A percentile compares a stretch with the other conserved stretches of the same genome.
Conservation (phyloP, 35 echinoderm and acorn worm genomes). For the Apostichopus parvimensis region DNA sequence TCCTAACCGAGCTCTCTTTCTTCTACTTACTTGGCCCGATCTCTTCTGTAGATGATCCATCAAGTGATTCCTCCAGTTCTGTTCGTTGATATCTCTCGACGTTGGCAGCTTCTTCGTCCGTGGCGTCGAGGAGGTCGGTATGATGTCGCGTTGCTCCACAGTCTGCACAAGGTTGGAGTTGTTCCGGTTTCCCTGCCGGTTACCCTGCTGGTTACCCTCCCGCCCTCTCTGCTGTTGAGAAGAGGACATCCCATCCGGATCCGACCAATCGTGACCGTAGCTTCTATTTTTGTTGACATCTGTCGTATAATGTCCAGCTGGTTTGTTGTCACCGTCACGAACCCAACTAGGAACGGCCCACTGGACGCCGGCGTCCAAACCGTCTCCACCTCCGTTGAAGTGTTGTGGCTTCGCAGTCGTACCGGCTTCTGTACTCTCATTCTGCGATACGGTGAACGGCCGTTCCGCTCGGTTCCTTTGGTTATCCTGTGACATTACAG, state of each 20-base stretch:
- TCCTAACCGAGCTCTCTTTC: too few species aligned
- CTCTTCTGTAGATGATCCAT: constrained; percentile 10
- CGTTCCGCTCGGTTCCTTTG: background rate
- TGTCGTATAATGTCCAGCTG: background rate
- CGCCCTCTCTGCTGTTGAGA: background rate
- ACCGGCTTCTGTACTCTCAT: background rate
- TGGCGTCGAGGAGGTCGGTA: background rate
- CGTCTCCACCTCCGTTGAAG: background rate
- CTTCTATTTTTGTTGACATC: background rate
- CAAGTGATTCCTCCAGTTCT: constrained; percentile 23
- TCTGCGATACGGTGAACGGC: background rate
- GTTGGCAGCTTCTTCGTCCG: too few species aligned
- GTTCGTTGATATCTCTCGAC: background rate
- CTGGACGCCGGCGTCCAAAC: background rate
- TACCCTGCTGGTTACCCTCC: background rate
- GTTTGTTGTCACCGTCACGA: background rate
- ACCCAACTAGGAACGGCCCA: constrained; percentile 39
- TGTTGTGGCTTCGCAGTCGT: background rate
- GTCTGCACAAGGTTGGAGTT: background rate
- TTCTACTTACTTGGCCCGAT: background rate
- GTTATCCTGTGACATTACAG: background rate
- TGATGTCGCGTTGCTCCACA: background rate
- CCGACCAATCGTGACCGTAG: background rate
- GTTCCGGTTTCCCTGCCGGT: background rate
- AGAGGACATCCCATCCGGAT: background rate